Evolutionary conservation across 2,797 vertebrate genomes (phyloP), one percentile per base, ranked within the genome.

Genomic region (Staurois parvus): DNA sequence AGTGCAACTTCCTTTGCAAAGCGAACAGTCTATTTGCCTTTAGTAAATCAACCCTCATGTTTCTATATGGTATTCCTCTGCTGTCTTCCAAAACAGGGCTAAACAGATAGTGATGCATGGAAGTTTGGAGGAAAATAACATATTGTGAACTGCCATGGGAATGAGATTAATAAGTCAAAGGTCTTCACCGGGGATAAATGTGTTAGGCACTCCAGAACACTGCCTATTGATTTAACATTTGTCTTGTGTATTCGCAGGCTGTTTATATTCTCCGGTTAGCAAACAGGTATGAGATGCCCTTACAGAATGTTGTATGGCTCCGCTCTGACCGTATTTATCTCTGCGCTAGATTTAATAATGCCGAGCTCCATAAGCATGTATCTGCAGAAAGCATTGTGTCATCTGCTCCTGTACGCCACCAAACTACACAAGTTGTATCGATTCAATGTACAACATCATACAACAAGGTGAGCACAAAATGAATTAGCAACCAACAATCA

Each of bases 141-240:
- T 79, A 86, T 83, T 86, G 85, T 73, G 85, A 78, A 83, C 74
- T 86, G 80, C 80, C 85, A 86, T 66, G 80, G 75, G 68, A 83
- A 83, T 83, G 80, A 83, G 80, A 86, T 86, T 83, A 86, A 86
- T 83, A 86, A 86, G 85, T 83, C 85, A 86, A 86, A 86, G 85
- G 85, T 86, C 85, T 59, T 83, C 80, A 30, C 85, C 70, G 32
- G 85, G 85, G 80, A 86, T 86, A 83, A 86, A 86, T 86, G 85
- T 73, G 85, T 73, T 86, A 66, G 85, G 73, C 52, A 79, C 85
- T 86, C 68, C 80, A 86, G 75, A 76, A 83, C 80, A 73, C 80
- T 12, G 85, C 72, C 80, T 86, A 86, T 86, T 86, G 85, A 86
- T 86, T 86, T 86, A 86, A 86, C 85, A 86, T 86, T 83, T 86